A percentile compares a stretch with the other conserved stretches of the same genome.
Conservation (phyloP, 2,113 vertebrate species). For the Jacana jacana region DNA sequence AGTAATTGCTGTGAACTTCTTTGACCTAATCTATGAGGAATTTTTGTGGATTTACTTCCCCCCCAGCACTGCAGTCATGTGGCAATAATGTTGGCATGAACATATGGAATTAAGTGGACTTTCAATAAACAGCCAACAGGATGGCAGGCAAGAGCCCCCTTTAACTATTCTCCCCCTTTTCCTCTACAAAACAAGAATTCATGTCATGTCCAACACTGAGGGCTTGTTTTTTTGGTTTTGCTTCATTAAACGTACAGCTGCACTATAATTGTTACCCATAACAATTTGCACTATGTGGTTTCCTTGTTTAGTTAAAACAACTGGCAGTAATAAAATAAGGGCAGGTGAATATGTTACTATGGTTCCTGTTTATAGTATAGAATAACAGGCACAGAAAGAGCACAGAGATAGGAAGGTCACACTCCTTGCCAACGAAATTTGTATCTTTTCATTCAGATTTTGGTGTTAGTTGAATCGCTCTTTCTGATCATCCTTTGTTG, state of each 20-base stretch:
- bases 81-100: not conserved
- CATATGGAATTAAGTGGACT: not conserved
- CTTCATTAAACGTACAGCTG: conserved; percentile 17
- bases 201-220: not conserved
- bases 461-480: not conserved
- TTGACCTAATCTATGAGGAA: not conserved
- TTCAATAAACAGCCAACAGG: not conserved
- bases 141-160: not conserved
- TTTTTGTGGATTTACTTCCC: not conserved
- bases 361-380: conserved; percentile 61
- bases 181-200: not conserved
- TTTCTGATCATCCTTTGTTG: not conserved
- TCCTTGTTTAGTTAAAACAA: conserved; percentile 71
- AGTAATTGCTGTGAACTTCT: not conserved
- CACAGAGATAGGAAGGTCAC: not conserved
- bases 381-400: not conserved
- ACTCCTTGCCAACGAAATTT: not conserved
- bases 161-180: not conserved
- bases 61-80: not conserved
- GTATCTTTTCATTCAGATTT: not conserved
- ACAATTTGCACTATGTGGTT: not conserved
- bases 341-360: conserved; percentile 68
- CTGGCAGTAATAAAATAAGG: conserved; percentile 34
- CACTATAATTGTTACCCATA: conserved; percentile 7
- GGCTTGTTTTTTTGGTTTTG: not conserved